Conservation (phyloP, 2,888 invertebrate species). For the Cartodere bifasciata region DNA sequence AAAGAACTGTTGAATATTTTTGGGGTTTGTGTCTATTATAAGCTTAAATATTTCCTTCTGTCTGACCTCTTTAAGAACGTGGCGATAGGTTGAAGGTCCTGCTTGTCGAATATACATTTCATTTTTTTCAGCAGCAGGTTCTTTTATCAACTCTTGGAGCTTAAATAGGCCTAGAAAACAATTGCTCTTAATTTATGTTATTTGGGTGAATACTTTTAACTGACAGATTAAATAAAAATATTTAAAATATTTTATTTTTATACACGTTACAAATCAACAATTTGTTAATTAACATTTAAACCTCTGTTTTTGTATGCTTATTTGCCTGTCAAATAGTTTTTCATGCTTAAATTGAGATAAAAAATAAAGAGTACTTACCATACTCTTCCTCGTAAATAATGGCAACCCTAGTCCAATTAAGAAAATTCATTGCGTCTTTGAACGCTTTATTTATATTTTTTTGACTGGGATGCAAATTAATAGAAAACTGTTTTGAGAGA, state of each 20-base stretch:
- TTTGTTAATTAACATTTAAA: too few relatives aligned
- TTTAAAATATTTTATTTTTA: too few relatives aligned
- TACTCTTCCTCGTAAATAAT: conserved; percentile 89
- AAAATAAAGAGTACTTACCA: conserved; percentile 45
- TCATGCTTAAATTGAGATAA: too few relatives aligned
- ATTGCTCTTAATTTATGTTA: too few relatives aligned
- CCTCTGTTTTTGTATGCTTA: too few relatives aligned
- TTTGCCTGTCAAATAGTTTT: too few relatives aligned
- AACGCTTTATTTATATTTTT: conserved; percentile 71
- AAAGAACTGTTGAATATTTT: conserved; percentile 68
- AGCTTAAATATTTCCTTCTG: conserved; percentile 79
- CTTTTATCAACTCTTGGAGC: conserved; percentile 69
- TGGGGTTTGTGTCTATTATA: conserved; percentile 78
- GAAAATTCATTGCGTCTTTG: conserved; percentile 71
- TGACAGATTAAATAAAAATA: too few relatives aligned
- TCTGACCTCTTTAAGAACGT: conserved; percentile 67
- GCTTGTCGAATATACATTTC: conserved; percentile 72
- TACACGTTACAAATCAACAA: too few relatives aligned
- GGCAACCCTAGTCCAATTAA: conserved; percentile 89
- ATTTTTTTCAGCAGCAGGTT: conserved; percentile 50
- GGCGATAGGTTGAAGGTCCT: conserved; percentile 54
- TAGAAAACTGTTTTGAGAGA: conserved; percentile 58
- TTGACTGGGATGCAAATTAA: conserved; percentile 81
- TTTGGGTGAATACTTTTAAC: too few relatives aligned
- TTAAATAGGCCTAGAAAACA: conserved; percentile 59